Base-by-base conservation (phyloP, 2,113 vertebrate species). In the Chaetodon auriga region DNA sequence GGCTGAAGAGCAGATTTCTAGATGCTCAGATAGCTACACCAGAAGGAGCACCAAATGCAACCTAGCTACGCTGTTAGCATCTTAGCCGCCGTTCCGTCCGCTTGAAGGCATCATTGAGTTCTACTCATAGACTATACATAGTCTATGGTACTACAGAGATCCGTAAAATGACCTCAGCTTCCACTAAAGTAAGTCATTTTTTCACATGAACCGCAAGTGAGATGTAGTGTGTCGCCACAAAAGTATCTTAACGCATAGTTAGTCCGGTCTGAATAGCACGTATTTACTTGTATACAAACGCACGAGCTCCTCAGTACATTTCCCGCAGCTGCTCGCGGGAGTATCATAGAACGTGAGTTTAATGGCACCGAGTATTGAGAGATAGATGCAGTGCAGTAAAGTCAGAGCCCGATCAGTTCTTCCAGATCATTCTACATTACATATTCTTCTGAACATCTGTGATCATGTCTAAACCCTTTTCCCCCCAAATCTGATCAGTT, bases 111-210 rank as follows among this genome's bases (percentile, higher is more conserved):
- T 57, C 79, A 62, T 9, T 43, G 38, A 54, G 30, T 49, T 23
- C 16, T 30, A 21, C 15, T 41, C 11, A 38, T n/a, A n/a, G 41
- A 25, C 7, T 54, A 2, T 7, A 25, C 3, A 7, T 9, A 19
- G 23, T 23, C n/a, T 25, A 1, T 65, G 51, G 30, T 65, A 12
- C 45, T 55, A 41, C 58, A 70, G 8, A 46, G 23, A 81, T 1
- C 49, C 46, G 80, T 60, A 78, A 36, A 57, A 95, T 95, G 95
- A 95, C 95, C 43, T 95, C 95, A 62, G 95, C 95, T 9, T 95
- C 95, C 14, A 95, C 95, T 16, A 95, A 95, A 91, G 95, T 95
- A 93, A 89, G 93, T 87, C 1, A 7, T 19, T 11, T n/a, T 7
- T 38, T 13, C 36, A 35, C 16, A 13, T 1, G 12, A 54, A 51